Base-by-base conservation (phyloP, 2,113 vertebrate species). In the Nipponia nippon region DNA sequence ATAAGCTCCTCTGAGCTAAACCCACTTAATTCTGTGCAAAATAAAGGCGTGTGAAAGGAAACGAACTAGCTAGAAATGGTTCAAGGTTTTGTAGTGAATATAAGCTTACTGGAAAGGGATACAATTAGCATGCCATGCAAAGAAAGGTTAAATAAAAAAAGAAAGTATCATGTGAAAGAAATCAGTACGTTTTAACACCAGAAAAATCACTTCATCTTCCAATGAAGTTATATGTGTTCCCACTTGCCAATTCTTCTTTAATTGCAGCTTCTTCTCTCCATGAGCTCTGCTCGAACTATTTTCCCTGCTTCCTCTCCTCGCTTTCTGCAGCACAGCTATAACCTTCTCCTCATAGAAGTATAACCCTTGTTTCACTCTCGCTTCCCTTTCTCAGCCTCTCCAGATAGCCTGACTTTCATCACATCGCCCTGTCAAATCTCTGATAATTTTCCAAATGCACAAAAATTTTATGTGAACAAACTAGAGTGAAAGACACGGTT, bases 381-480 rank as follows among this genome's bases (percentile, higher is more conserved):
- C 38, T 88, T 93, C 90, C 67, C 73, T 56, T 87, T 79, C 61
- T 50, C 87, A 94, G 90, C 23, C 62, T 93, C 83, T 88, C 61
- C 91, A 83, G 63, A 93, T 19, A 93, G 32, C 34, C 63, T 75
- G 61, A 87, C 72, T 88, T 96, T 81, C 69, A 83, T 86, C 89
- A 65, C 46, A 49, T 29, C 52, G 36, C 61, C 76, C 66, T 91
- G 83, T 30, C 77, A 95, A 84, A 89, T 49, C 49, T 69, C 80
- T 59, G 79, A 3, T 36, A 65, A 75, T 90, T 76, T 96, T 84
- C 62, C 96, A 95, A 92, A 76, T 23, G 72, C 20, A 40, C 36
- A 91, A 87, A 95, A 93, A 89, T 80, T 40, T 79, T 65, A 56
- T 42, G 49, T 69, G 87, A 97, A 92, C 71, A 83, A 93, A 77